Percentiles rank a stretch among this genome's conserved stretches.
Conservation (phyloP, 2,888 invertebrate genomes). For the Troides oblongomaculatus region DNA sequence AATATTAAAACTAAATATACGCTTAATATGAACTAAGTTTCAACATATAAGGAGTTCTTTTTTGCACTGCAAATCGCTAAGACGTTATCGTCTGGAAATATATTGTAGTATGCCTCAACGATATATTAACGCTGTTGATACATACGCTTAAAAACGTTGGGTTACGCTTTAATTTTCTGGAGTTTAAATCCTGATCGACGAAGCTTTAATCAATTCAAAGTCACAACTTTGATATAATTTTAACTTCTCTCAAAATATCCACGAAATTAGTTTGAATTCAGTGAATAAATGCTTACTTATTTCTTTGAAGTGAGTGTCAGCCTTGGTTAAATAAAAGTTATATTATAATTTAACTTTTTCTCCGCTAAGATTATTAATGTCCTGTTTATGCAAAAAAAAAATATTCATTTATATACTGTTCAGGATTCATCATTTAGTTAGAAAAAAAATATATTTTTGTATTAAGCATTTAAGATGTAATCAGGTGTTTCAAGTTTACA, state of each 20-base stretch:
- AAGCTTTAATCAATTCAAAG: neutral
- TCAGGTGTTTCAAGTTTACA: too few species aligned
- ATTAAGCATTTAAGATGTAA: too few species aligned
- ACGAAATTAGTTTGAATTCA: too few species aligned
- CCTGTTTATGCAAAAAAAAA: too few species aligned
- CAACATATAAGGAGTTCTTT: slow-evolving; percentile 7
- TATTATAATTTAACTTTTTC: too few species aligned
- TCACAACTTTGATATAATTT: neutral
- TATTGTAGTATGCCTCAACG: slow-evolving; percentile 9
- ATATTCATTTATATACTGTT: too few species aligned
- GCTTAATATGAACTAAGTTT: slow-evolving; percentile 3
- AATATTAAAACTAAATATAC: slow-evolving; percentile 10
- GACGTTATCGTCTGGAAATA: slow-evolving; percentile 4
- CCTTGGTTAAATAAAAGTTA: too few species aligned
- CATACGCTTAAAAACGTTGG: slow-evolving; percentile 6
- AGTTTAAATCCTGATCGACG: neutral
- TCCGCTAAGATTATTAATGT: too few species aligned
- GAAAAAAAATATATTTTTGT: too few species aligned
- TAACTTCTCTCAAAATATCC: neutral
- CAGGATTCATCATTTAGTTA: too few species aligned
- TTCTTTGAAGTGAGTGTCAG: too few species aligned
- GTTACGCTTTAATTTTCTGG: neutral
- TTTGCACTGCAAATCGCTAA: slow-evolving; percentile 6
- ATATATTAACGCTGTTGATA: slow-evolving; percentile 16
- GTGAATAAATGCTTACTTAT: too few species aligned